Evolutionary conservation across 2,888 invertebrate genomes (phyloP).

Genomic region (Microctonus hyperodae): DNA sequence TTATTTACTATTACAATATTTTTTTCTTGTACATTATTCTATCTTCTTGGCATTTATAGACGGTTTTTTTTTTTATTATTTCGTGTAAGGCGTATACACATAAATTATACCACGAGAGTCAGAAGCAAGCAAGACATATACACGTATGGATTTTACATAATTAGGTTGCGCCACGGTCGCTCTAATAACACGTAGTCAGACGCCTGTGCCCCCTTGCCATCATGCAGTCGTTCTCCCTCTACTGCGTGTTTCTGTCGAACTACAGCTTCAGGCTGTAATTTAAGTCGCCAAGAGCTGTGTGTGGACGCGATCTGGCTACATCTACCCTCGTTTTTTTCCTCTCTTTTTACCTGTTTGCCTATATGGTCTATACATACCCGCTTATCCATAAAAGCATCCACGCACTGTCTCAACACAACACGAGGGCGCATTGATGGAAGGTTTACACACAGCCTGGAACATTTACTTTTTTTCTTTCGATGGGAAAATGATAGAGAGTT

Average conservation of each 20-base stretch:
- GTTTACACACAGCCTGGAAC: constrained; percentile 6
- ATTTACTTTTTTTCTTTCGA: neutral
- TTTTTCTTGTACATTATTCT: neutral
- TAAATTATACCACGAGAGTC: neutral
- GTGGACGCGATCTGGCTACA: constrained; percentile 33
- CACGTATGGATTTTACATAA: constrained; percentile 48
- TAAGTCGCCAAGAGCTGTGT: constrained; percentile 40
- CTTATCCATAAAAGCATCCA: constrained; percentile 9
- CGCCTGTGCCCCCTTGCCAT: constrained; percentile 38
- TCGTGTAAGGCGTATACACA: neutral
- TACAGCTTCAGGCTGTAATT: constrained; percentile 47
- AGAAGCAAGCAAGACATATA: constrained; percentile 30
- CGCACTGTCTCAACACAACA: constrained; percentile 12
- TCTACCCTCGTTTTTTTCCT: constrained; percentile 3
- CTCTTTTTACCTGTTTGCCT: constrained; percentile 1
- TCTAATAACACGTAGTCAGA: constrained; percentile 51
- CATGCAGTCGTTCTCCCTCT: neutral
- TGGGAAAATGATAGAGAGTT: neutral
- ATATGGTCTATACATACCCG: neutral
- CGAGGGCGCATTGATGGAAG: neutral
- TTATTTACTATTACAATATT: neutral
- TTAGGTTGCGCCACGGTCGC: constrained; percentile 49
- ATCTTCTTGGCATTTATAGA: neutral
- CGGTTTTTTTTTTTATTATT: neutral
- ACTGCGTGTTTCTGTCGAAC: constrained; percentile 1